Conservation (phyloP, 2,113 vertebrate genomes). For the Oreochromis niloticus region DNA sequence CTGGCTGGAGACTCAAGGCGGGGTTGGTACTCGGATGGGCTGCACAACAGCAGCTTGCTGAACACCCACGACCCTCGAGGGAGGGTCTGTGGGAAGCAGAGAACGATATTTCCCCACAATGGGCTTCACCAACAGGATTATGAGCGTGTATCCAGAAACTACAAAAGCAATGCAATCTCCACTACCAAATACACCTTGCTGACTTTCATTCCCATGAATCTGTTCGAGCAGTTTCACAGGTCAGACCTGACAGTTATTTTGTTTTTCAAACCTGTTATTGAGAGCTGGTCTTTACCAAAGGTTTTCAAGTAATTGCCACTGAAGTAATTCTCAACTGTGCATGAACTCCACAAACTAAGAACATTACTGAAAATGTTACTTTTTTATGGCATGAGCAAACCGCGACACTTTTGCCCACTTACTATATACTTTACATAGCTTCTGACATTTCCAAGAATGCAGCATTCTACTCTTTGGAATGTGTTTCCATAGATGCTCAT, state of each 20-base stretch:
- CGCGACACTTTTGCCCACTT: neutral
- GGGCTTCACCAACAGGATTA: slow-evolving; percentile 77
- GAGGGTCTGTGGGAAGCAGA: slow-evolving; percentile 65
- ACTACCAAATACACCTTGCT: slow-evolving; percentile 90
- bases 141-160: slow-evolving; percentile 73
- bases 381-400: neutral
- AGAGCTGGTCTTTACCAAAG: neutral
- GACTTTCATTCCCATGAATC: slow-evolving; percentile 92
- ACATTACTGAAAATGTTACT: neutral
- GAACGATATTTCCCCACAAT: slow-evolving; percentile 78
- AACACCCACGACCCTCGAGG: slow-evolving; percentile 7
- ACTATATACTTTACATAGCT: neutral
- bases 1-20: slow-evolving; percentile 22
- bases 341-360: neutral
- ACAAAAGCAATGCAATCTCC: slow-evolving; percentile 83
- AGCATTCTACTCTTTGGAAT: neutral
- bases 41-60: slow-evolving; percentile 20
- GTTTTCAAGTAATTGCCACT: neutral
- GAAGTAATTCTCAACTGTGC: neutral
- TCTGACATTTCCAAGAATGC: neutral
- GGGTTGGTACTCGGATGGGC: slow-evolving; percentile 48
- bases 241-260: slow-evolving; percentile 20
- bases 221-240: slow-evolving; percentile 98
- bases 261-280: neutral
- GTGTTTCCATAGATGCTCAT: neutral